Evolutionary conservation across 2,113 vertebrate genomes (phyloP), one percentile per base, ranked within the genome.

Genomic region (Panthera uncia): DNA sequence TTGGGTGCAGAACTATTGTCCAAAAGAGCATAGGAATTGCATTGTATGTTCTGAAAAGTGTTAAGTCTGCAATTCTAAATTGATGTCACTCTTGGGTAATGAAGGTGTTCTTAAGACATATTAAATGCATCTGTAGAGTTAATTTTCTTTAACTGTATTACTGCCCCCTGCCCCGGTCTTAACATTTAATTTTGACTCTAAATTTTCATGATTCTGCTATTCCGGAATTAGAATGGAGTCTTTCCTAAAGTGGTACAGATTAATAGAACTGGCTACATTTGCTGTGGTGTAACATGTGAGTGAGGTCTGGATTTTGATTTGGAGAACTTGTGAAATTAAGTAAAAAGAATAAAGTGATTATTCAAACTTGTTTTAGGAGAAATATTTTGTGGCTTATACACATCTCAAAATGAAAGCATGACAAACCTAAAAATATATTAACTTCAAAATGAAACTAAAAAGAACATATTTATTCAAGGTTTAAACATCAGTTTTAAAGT

Each of bases 401-500:
- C 4, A 21, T 93, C 13, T 96, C 38, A 95, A 48, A 89, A 52
- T 93, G 38, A 89, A 97, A 84, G 8, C 45, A 52, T 69, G 41
- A 27, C 18, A 92, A 31, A 61, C 4, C 13, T 48, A 76, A 33
- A 95, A 85, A 94, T 86, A n/a, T 4, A 52, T 73, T 76, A 48
- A 68, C 52, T 91, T 97, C 27, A 69, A 93, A 93, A 91, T 78
- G 10, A 79, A 41, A 38, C 36, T 57, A n/a, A 48, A 93, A 91
- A 66, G 25, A 74, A 38, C 10, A 57, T 69, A 63, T 16, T 88
- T 98, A 80, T 23, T 92, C 87, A 76, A 48, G n/a, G 38, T 83
- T 41, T 95, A 87, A 97, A 82, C 48, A 69, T 41, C 4, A 52
- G 7, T 81, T 95, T 92, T 89, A 63, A 97, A 94, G 29, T 73